These are phyloP conservation scores for Drosophila ogumai DNA, from an alignment of 1,140 invertebrate genomes.

Conservation along the genomic window DNA sequence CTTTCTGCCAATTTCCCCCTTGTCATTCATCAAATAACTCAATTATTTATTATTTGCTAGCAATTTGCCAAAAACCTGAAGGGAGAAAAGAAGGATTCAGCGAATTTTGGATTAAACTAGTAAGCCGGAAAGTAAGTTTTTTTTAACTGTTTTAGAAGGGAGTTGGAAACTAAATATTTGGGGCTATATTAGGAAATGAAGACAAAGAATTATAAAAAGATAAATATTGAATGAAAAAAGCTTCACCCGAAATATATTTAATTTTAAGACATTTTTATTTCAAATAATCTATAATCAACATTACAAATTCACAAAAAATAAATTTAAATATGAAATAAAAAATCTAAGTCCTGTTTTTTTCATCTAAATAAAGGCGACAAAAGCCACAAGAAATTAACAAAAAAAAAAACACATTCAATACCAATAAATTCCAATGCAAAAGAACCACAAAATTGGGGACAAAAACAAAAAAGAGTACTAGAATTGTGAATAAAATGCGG, in stretches of 20 bases:
- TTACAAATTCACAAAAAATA: no score
- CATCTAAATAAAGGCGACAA: slow-evolving; percentile 1
- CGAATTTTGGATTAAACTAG: slow-evolving; percentile 23
- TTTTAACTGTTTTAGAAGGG: slow-evolving; percentile 12
- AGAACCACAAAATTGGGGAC: slow-evolving; percentile 25
- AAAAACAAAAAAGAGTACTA: not conserved
- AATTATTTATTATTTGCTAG: slow-evolving; percentile 62
- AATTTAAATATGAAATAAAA: no score
- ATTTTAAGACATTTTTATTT: not conserved
- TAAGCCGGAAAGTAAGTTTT: slow-evolving; percentile 5
- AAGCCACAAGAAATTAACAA: not conserved
- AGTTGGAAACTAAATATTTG: no score
- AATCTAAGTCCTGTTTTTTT: slow-evolving; percentile 18
- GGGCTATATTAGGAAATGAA: no score
- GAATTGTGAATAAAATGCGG: slow-evolving; percentile 36
- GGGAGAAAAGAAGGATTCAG: not conserved
- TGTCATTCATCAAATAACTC: slow-evolving; percentile 22
- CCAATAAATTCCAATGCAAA: slow-evolving; percentile 12
- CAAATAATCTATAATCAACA: not conserved
- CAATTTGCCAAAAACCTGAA: slow-evolving; percentile 19
- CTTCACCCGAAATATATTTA: not conserved
- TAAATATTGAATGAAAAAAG: no score
- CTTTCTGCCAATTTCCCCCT: slow-evolving; percentile 34
- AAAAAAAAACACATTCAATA: not conserved
- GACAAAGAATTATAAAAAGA: no score